A percentile compares a stretch with the other conserved stretches of the same genome.
These are phyloP conservation scores for Drosophila cognata DNA, from an alignment of 2,888 invertebrate genomes.

Conservation along the genomic window DNA sequence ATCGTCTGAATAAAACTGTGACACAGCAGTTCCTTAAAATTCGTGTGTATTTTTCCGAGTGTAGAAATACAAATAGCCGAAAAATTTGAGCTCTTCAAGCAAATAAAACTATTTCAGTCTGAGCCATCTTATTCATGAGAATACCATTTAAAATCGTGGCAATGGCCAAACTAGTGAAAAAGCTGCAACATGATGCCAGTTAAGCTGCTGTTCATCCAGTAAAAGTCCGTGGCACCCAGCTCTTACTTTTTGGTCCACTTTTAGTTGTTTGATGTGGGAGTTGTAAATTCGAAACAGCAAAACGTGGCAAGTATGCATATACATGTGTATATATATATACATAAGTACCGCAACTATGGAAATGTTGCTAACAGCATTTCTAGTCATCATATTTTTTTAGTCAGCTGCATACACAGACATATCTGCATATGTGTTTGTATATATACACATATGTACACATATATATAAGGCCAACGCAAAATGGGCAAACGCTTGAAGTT, in stretches of 20 bases:
- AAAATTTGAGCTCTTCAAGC: neutral
- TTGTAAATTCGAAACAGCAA: slow-evolving; percentile 65
- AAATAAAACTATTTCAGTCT: neutral
- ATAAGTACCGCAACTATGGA: slow-evolving; percentile 42
- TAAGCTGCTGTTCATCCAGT: slow-evolving; percentile 47
- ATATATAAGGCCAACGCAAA: slow-evolving; percentile 40
- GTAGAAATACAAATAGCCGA: neutral
- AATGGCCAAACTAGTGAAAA: slow-evolving; percentile 56
- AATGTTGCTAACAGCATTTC: slow-evolving; percentile 58
- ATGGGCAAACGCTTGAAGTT: slow-evolving; percentile 63
- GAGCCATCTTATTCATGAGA: slow-evolving; percentile 27
- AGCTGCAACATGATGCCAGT: slow-evolving; percentile 46
- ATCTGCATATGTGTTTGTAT: slow-evolving; percentile 11
- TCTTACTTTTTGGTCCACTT: slow-evolving; percentile 53
- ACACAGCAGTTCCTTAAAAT: neutral
- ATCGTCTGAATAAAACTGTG: neutral
- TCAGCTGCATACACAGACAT: slow-evolving; percentile 48
- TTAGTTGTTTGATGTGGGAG: slow-evolving; percentile 62
- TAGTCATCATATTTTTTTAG: slow-evolving; percentile 25
- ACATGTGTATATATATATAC: neutral
- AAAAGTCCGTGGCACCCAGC: slow-evolving; percentile 27
- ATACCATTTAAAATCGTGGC: slow-evolving; percentile 63
- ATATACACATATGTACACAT: neutral
- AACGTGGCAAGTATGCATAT: slow-evolving; percentile 13
- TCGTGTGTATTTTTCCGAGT: neutral